phyloP scores from a whole-genome alignment of 2,888 invertebrate genomes.

The Trachelus troglodyta region DNA sequence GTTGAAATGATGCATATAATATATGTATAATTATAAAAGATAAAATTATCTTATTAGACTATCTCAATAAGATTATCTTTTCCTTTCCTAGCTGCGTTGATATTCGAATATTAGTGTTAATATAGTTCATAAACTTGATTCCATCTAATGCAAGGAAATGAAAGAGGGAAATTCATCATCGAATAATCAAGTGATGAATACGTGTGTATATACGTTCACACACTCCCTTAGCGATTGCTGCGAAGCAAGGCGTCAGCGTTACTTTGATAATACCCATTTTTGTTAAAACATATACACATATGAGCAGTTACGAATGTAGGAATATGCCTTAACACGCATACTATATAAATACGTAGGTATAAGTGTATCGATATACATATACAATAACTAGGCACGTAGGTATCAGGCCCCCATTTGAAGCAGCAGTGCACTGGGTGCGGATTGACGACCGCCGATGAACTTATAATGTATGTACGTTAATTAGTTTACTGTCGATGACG shows the following conservation, averaged over 20 bases:
- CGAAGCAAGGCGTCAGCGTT: not conserved
- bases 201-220: not conserved
- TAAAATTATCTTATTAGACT: too few relatives aligned
- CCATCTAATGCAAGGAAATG: not conserved
- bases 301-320: not conserved
- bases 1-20: not conserved
- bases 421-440: not conserved
- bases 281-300: not conserved
- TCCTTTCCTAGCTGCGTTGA: not conserved
- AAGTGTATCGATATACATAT: not conserved
- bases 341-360: not conserved
- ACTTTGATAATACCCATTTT: not conserved
- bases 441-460: not conserved
- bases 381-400: not conserved
- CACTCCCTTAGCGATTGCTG: not conserved
- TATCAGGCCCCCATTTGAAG: not conserved
- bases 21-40: not conserved
- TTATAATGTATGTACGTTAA: constrained; percentile 23
- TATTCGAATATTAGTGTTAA: not conserved
- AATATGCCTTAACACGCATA: not conserved
- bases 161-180: not conserved
- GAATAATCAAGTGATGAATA: not conserved
- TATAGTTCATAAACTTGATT: not conserved
- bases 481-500: constrained; percentile 34
- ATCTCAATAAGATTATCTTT: not conserved